Evolutionary conservation across 2,888 invertebrate species (phyloP), one percentile per base, ranked within the genome.

Genomic region (Eupithecia subfuscata): DNA sequence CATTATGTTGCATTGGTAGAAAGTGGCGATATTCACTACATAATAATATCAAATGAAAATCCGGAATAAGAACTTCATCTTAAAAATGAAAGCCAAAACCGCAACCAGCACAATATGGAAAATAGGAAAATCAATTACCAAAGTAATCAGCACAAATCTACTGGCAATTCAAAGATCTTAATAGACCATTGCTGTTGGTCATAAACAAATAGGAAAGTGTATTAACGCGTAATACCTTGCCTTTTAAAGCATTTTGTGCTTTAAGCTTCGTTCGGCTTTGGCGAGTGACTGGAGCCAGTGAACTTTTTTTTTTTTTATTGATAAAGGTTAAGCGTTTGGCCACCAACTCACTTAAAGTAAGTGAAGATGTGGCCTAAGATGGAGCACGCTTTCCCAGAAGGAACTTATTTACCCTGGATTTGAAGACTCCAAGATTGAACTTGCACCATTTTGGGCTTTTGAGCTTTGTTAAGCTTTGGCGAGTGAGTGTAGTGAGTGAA

Each of bases 181-280:
- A 87, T 87, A 84, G 85, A 77, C 85, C 84, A 87, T 87, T 87
- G 85, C 85, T 81, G 79, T 64, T 76, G 81, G 77, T 82, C 85
- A 81, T 87, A 87, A 87, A 88, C 87, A 86, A 87, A 87, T 86
- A 86, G 85, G 84, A 85, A 87, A 85, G 81, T 80, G 83, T 81
- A 85, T 85, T 87, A 86, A 83, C 82, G 84, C 84, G 82, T 84
- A 82, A 79, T 80, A 82, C 80, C 77, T 70, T 37, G 25, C 68
- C 43, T 43, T 64, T 68, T 22, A 67, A 68, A 68, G 68, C 68
- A 68, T 68, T 68, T 68, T 68, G 68, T 43, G 64, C 64, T 34
- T 34, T 34, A 34, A 64, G 34, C 64, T 34, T 64, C 64, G 5
- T 64, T 64, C 12, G 22, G 34, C 64, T 18, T 64, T 18, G 34